Percentiles rank a stretch among this genome's conserved stretches.
Evolutionary conservation across 2,113 vertebrate species (phyloP).

Genomic region (Piprites chloris): DNA sequence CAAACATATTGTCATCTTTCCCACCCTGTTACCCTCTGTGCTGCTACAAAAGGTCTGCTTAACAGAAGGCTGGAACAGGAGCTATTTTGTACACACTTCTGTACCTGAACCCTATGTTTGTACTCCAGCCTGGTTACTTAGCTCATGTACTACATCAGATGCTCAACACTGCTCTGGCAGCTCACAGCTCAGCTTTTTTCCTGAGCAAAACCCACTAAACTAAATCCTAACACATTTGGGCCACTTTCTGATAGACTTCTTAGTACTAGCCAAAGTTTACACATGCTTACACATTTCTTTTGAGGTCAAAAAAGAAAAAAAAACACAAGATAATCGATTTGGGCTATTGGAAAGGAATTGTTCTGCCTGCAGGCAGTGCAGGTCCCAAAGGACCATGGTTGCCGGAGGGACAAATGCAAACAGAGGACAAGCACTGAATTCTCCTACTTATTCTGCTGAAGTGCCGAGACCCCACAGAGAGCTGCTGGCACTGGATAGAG

Average conservation of each 20-base stretch:
- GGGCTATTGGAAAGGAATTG: not conserved
- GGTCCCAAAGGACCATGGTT: not conserved
- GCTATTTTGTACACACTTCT: slow-evolving; percentile 50
- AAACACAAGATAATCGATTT: rapidly evolving
- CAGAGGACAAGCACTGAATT: not conserved
- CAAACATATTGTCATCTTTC: slow-evolving; percentile 79
- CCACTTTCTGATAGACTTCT: not conserved
- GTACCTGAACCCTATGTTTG: slow-evolving; percentile 19
- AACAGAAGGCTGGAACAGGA: slow-evolving; percentile 40
- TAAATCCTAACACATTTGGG: not conserved
- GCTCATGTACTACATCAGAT: not conserved
- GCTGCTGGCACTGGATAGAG: not conserved
- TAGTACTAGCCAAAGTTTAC: not conserved
- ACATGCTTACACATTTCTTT: not conserved
- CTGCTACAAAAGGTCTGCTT: slow-evolving; percentile 60
- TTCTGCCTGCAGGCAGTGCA: not conserved
- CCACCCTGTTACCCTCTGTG: slow-evolving; percentile 70
- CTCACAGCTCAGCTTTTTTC: not conserved
- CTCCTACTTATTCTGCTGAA: not conserved
- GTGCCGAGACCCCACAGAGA: rapidly evolving
- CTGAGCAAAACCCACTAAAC: not conserved
- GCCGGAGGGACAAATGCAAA: not conserved
- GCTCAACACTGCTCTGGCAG: not conserved
- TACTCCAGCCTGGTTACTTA: slow-evolving; percentile 23
- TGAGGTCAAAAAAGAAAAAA: not conserved